Evolutionary conservation across 64 coral and sea anemone species (phyloP).

Genomic region (Anthopleura sola): DNA sequence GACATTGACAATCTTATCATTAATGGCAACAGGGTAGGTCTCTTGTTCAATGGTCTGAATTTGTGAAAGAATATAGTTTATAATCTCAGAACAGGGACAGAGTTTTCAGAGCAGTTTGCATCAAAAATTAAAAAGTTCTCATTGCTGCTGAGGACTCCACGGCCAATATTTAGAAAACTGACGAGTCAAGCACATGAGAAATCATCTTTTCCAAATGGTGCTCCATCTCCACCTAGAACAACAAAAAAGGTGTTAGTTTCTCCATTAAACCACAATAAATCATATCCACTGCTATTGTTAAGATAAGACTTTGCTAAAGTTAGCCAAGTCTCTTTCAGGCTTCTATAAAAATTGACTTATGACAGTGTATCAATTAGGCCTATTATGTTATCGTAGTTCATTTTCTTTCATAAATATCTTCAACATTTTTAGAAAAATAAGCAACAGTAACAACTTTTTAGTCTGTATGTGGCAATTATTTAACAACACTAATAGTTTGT

Average conservation of each 20-base stretch:
- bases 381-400: too few species aligned
- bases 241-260: conserved; percentile 25
- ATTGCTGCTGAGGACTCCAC: conserved; percentile 36
- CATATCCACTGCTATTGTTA: conserved; percentile 6
- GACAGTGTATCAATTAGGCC: too few species aligned
- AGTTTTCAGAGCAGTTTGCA: conserved; percentile 40
- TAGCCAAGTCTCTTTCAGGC: not conserved
- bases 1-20: conserved; percentile 16
- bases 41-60: not conserved
- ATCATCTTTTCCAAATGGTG: conserved; percentile 29
- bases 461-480: too few species aligned
- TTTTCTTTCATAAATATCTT: too few species aligned
- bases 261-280: conserved; percentile 1
- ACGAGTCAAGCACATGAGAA: conserved; percentile 26
- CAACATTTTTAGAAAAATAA: too few species aligned
- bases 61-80: conserved; percentile 2
- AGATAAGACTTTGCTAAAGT: conserved; percentile 20
- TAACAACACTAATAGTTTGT: too few species aligned
- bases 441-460: too few species aligned
- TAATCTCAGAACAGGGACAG: conserved; percentile 1
- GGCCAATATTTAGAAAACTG: conserved; percentile 9
- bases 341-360: conserved; percentile 8
- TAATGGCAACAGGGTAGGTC: not conserved
- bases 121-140: conserved; percentile 51
- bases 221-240: conserved; percentile 30